Evolutionary conservation across 2,888 invertebrate genomes (phyloP).

Genomic region (Lomographa bimaculata): DNA sequence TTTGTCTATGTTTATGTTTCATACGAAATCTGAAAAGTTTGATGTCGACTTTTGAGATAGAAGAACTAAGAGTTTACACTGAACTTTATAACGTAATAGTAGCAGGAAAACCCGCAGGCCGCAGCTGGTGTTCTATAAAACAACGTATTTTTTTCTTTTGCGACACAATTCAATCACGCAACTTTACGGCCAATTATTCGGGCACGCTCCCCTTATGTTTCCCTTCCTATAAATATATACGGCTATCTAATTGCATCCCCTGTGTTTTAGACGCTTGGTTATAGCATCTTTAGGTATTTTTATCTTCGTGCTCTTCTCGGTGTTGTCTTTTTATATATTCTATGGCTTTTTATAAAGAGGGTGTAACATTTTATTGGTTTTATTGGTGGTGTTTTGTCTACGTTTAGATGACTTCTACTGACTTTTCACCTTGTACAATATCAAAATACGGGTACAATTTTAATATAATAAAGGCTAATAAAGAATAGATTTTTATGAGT

Average conservation of each 20-base stretch:
- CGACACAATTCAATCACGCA: slow-evolving; percentile 19
- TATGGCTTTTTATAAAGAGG: slow-evolving; percentile 10
- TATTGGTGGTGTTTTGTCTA: slow-evolving; percentile 12
- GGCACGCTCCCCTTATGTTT: slow-evolving; percentile 31
- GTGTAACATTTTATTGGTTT: slow-evolving; percentile 14
- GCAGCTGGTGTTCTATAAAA: too few relatives aligned
- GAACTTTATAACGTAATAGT: too few relatives aligned
- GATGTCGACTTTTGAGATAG: too few relatives aligned
- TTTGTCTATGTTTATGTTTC: too few relatives aligned
- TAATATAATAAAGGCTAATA: background rate
- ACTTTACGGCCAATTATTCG: slow-evolving; percentile 37
- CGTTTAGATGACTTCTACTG: too few relatives aligned
- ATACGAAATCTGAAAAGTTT: too few relatives aligned
- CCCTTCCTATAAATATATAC: slow-evolving; percentile 28
- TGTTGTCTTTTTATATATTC: slow-evolving; percentile 24
- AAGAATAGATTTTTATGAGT: too few relatives aligned
- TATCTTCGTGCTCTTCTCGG: slow-evolving; percentile 22
- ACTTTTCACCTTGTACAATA: too few relatives aligned
- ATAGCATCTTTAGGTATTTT: slow-evolving; percentile 28
- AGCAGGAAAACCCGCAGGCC: too few relatives aligned
- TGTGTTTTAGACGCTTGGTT: slow-evolving; percentile 22
- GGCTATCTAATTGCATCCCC: slow-evolving; percentile 33
- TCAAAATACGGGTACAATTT: too few relatives aligned
- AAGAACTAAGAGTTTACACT: too few relatives aligned
- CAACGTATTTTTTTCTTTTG: slow-evolving; percentile 16